phyloP scores from a whole-genome alignment of 1,140 invertebrate genomes.

The Drosophila rhopaloa region DNA sequence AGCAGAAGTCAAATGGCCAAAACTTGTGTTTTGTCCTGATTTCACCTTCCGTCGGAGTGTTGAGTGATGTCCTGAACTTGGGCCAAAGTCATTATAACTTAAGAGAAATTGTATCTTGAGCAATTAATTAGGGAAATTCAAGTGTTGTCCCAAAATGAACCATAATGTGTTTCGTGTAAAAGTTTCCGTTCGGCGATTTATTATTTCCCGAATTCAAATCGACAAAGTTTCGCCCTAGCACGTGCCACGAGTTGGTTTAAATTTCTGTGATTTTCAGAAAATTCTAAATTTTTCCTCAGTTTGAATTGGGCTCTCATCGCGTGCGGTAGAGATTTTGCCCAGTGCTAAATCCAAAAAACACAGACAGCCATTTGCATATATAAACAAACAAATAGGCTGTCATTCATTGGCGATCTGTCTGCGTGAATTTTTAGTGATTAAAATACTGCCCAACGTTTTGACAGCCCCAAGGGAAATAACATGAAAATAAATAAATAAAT shows the following conservation, averaged over 20 bases:
- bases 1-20: neutral
- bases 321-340: slow-evolving; percentile 14
- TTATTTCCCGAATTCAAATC: slow-evolving; percentile 8
- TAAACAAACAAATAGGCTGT: slow-evolving; percentile 9
- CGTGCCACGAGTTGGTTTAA: slow-evolving; percentile 15
- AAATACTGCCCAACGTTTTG: slow-evolving; percentile 5
- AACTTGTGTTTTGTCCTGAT: neutral
- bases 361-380: neutral
- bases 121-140: slow-evolving; percentile 60
- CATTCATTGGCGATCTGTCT: neutral
- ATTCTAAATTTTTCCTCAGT: slow-evolving; percentile 9
- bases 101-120: slow-evolving; percentile 37
- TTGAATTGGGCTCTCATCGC: slow-evolving; percentile 18
- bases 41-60: neutral
- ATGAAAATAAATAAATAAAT: slow-evolving; percentile 42
- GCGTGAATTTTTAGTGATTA: slow-evolving; percentile 26
- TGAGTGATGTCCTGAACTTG: slow-evolving; percentile 10
- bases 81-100: slow-evolving; percentile 52
- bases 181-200: slow-evolving; percentile 38
- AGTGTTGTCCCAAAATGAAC: slow-evolving; percentile 10
- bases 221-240: slow-evolving; percentile 26
- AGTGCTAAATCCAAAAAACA: slow-evolving; percentile 10
- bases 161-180: slow-evolving; percentile 19
- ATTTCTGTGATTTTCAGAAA: neutral
- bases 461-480: slow-evolving; percentile 18